These are phyloP conservation scores for Planiliza haematocheilus DNA, from an alignment of 2,113 vertebrate species.

Conservation along the genomic window DNA sequence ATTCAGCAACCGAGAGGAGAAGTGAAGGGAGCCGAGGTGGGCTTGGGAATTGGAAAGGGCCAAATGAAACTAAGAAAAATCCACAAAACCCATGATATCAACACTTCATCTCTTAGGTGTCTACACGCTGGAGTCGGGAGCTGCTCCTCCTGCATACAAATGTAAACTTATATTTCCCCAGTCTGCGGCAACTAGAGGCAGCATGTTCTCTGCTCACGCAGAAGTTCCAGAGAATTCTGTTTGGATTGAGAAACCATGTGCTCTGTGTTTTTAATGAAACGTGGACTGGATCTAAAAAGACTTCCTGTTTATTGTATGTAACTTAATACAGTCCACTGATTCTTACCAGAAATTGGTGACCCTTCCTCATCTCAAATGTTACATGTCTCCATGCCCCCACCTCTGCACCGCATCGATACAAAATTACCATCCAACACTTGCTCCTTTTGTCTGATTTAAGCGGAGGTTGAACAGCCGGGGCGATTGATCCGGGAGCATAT, in stretches of 20 bases:
- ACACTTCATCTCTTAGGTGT: constrained; percentile 40
- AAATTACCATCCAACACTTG: constrained; percentile 62
- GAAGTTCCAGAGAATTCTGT: constrained; percentile 47
- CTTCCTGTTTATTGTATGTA: too few species aligned
- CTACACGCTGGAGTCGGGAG: constrained; percentile 33
- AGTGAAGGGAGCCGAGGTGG: neutral
- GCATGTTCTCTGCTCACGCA: constrained; percentile 41
- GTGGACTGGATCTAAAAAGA: constrained; percentile 30
- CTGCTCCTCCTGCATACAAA: constrained; percentile 65
- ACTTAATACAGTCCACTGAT: too few species aligned
- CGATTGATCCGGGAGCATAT: constrained; percentile 50
- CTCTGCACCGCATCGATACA: constrained; percentile 45
- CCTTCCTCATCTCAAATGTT: constrained; percentile 45
- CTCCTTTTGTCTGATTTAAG: constrained; percentile 64
- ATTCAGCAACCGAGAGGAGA: constrained; percentile 31
- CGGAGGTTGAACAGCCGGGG: constrained; percentile 53
- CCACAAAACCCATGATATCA: constrained; percentile 48
- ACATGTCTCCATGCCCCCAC: neutral
- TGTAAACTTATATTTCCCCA: constrained; percentile 68
- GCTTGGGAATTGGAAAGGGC: neutral
- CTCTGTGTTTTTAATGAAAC: constrained; percentile 67
- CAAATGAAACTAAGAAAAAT: constrained; percentile 29
- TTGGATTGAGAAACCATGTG: constrained; percentile 55
- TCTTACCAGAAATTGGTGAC: constrained; percentile 50
- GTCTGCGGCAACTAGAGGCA: constrained; percentile 34